These are phyloP conservation scores for Netelia fuscicornis DNA, from an alignment of 2,888 invertebrate genomes.

Conservation along the genomic window DNA sequence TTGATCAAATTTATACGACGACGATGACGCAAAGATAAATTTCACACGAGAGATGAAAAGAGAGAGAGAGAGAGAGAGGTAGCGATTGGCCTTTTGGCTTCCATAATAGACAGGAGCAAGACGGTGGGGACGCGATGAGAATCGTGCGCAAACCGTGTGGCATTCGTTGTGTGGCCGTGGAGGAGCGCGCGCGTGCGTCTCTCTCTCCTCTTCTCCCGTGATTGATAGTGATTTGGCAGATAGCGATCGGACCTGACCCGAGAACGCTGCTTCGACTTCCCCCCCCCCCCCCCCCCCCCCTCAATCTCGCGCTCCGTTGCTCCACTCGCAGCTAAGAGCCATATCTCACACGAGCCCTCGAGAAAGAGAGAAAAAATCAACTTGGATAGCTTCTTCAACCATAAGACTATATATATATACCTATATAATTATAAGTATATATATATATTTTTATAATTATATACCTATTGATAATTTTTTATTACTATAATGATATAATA, in stretches of 20 bases:
- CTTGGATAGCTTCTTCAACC: constrained; percentile 45
- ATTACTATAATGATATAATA: no score
- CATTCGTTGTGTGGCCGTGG: constrained; percentile 74
- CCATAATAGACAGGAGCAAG: constrained; percentile 14
- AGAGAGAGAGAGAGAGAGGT: constrained; percentile 13
- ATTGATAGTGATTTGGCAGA: constrained; percentile 83
- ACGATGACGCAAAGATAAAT: no score
- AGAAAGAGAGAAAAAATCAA: constrained; percentile 54
- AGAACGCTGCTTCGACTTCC: constrained; percentile 57
- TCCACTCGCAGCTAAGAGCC: constrained; percentile 51
- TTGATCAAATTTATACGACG: no score
- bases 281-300: constrained; percentile 7
- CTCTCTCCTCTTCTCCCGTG: constrained; percentile 66
- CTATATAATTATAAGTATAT: background rate
- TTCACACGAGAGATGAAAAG: constrained; percentile 9
- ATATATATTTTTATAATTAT: no score
- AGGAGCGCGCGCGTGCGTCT: constrained; percentile 63
- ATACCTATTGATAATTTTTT: no score
- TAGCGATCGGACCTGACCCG: constrained; percentile 79
- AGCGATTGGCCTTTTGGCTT: background rate
- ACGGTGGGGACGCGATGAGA: constrained; percentile 47
- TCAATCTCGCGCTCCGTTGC: constrained; percentile 39
- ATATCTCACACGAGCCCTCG: constrained; percentile 54
- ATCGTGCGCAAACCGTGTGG: constrained; percentile 61
- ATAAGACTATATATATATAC: background rate